Conservation (phyloP, 2,113 vertebrate species). For the Stegastes partitus region DNA sequence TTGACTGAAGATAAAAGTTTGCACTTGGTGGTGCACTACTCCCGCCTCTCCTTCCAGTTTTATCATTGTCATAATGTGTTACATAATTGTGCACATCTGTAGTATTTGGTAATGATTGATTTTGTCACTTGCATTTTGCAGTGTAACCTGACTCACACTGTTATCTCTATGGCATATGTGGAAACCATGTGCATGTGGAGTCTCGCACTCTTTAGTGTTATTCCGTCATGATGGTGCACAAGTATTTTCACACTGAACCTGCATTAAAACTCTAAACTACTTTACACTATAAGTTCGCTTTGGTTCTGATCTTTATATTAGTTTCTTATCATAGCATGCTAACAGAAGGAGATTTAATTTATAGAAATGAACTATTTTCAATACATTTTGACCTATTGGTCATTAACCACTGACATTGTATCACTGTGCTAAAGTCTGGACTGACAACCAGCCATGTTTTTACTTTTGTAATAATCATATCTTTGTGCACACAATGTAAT, state of each 20-base stretch:
- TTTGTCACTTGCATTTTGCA: slow-evolving; percentile 17
- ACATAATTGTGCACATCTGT: slow-evolving; percentile 4
- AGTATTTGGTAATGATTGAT: slow-evolving; percentile 19
- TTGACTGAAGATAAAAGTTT: slow-evolving; percentile 1
- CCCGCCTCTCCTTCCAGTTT: not conserved
- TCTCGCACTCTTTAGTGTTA: not conserved
- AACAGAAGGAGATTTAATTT: slow-evolving; percentile 43
- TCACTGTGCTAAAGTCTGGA: slow-evolving; percentile 64
- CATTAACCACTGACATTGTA: slow-evolving; percentile 55
- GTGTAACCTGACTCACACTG: slow-evolving; percentile 2
- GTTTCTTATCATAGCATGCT: slow-evolving; percentile 29
- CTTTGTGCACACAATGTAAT: slow-evolving; percentile 58
- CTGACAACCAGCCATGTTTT: slow-evolving; percentile 66
- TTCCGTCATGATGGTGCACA: slow-evolving; percentile 14
- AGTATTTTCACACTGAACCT: slow-evolving; percentile 21
- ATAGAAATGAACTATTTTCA: slow-evolving; percentile 52
- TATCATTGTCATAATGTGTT: slow-evolving; percentile 17
- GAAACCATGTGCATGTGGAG: not conserved
- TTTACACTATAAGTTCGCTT: slow-evolving; percentile 29
- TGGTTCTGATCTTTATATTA: slow-evolving; percentile 31
- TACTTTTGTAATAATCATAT: slow-evolving; percentile 69
- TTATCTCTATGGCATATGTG: not conserved
- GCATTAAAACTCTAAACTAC: slow-evolving; percentile 21
- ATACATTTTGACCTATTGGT: slow-evolving; percentile 35
- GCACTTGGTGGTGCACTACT: slow-evolving; percentile 13